These are phyloP conservation scores for Gracilinanus agilis DNA, from an alignment of 2,113 vertebrate species.

Conservation along the genomic window DNA sequence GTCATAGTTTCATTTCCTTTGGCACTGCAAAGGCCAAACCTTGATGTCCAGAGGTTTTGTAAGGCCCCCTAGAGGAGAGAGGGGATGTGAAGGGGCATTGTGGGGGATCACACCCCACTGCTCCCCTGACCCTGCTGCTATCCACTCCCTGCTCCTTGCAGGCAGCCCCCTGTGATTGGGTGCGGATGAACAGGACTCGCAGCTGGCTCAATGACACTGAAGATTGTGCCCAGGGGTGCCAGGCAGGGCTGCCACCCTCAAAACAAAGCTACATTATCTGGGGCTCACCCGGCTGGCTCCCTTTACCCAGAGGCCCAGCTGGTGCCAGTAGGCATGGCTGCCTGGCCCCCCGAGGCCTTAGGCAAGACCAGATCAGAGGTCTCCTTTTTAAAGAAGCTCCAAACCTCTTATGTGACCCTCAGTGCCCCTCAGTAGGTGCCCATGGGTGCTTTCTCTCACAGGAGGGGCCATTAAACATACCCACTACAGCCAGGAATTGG, in stretches of 20 bases:
- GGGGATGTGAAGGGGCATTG: background rate
- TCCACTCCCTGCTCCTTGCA: constrained; percentile 10
- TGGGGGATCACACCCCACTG: background rate
- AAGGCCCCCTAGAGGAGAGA: background rate
- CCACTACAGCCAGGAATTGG: background rate
- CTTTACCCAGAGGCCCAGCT: constrained; percentile 57
- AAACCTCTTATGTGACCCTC: background rate
- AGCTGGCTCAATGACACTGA: constrained; percentile 18
- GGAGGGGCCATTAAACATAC: background rate
- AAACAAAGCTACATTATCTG: constrained; percentile 79
- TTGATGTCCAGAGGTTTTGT: background rate
- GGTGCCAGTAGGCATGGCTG: constrained; percentile 53
- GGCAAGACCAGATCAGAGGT: constrained; percentile 13
- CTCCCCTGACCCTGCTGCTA: background rate
- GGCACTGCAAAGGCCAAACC: background rate
- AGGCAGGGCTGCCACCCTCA: constrained; percentile 72
- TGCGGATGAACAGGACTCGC: constrained; percentile 6
- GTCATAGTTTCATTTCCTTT: background rate
- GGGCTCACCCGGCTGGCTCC: constrained; percentile 55
- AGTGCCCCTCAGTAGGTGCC: constrained; percentile 2
- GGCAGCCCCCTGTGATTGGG: constrained; percentile 60
- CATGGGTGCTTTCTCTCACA: background rate
- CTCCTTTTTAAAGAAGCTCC: background rate
- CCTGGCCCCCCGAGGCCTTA: constrained; percentile 44
- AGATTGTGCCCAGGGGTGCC: constrained; percentile 73